These are phyloP conservation scores for Manis crassicaudata DNA, from an alignment of 2,797 vertebrate genomes.

Conservation along the genomic window DNA sequence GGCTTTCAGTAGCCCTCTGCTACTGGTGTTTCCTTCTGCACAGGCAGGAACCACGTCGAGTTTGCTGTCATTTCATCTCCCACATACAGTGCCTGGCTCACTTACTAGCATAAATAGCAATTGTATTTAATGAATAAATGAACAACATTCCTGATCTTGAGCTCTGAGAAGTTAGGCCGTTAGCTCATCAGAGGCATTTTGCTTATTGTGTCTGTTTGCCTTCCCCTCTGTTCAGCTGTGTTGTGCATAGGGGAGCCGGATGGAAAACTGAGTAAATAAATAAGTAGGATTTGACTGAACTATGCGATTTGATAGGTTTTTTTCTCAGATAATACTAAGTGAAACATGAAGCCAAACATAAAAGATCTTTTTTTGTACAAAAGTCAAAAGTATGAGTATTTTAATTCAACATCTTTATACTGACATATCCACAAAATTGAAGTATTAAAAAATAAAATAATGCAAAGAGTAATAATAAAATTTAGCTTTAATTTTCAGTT, in stretches of 20 bases:
- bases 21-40: neutral
- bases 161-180: neutral
- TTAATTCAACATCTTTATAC: neutral
- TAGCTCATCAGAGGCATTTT: neutral
- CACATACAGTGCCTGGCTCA: neutral
- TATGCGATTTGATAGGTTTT: neutral
- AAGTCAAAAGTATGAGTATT: neutral
- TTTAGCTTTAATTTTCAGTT: neutral
- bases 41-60: neutral
- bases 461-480: too few species aligned
- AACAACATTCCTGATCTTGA: neutral
- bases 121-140: neutral
- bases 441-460: neutral
- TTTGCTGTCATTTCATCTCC: neutral
- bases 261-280: neutral
- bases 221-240: neutral
- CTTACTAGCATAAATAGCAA: neutral
- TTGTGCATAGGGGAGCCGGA: neutral
- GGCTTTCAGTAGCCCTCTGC: neutral
- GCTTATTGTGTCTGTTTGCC: neutral
- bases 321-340: slow-evolving; percentile 28
- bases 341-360: neutral
- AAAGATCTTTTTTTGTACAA: slow-evolving; percentile 33
- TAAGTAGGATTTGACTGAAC: neutral
- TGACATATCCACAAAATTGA: slow-evolving; percentile 17